Conservation (phyloP, 2,113 vertebrate genomes). For the Cyanoderma ruficeps region DNA sequence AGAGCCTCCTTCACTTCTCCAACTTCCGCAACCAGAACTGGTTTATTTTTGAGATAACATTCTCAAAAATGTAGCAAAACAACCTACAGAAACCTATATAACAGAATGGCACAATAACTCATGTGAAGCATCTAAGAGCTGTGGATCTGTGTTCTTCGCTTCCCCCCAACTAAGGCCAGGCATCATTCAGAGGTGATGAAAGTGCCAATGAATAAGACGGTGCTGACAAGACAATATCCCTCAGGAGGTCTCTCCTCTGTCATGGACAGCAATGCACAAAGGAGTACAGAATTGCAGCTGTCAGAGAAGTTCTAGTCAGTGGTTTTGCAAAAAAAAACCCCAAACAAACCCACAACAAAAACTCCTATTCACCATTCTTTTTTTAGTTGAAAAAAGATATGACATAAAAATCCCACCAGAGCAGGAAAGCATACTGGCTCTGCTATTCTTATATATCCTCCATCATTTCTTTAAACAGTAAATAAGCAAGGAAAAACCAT, state of each 20-base stretch:
- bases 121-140: not conserved
- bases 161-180: not conserved
- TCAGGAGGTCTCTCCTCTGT: not conserved
- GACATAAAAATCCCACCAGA: not conserved
- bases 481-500: not conserved
- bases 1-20: not conserved
- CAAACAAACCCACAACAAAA: not conserved
- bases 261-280: not conserved
- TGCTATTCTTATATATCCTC: not conserved
- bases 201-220: not conserved
- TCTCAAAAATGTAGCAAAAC: not conserved
- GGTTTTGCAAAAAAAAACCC: not conserved
- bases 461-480: not conserved
- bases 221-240: not conserved
- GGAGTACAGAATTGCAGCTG: not conserved
- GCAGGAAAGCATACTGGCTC: not conserved
- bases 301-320: not conserved
- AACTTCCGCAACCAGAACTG: not conserved
- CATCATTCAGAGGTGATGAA: not conserved
- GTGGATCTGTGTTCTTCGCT: not conserved
- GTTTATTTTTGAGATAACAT: not conserved
- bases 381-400: not conserved
- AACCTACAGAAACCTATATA: accelerated
- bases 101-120: not conserved
- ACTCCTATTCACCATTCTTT: not conserved